Percentiles rank a stretch among this genome's conserved stretches.
phyloP scores from a whole-genome alignment of 1,140 invertebrate species.

The Drosophila bipectinata region DNA sequence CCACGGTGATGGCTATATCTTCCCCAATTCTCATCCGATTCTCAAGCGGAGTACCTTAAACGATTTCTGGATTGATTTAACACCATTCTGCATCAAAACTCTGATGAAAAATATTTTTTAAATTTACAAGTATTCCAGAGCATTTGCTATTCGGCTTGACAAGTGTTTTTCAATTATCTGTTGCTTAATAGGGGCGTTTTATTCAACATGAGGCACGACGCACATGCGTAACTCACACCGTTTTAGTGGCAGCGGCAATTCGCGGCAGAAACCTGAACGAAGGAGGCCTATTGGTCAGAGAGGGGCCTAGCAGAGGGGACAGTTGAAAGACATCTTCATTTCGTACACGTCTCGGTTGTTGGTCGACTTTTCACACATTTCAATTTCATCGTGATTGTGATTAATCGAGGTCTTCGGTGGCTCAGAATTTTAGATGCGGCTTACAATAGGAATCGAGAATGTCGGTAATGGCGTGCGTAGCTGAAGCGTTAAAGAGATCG shows the following conservation, averaged over 20 bases:
- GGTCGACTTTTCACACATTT: conserved; percentile 59
- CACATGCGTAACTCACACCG: conserved; percentile 61
- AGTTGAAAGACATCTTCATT: conserved; percentile 51
- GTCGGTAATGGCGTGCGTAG: conserved; percentile 71
- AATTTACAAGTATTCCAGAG: neutral
- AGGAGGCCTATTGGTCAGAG: neutral
- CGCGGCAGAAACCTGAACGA: neutral
- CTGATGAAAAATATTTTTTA: too few relatives aligned
- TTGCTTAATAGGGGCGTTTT: conserved; percentile 75
- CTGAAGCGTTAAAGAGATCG: conserved; percentile 80
- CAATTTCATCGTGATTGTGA: conserved; percentile 50
- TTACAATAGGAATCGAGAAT: conserved; percentile 5
- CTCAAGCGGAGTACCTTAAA: too few relatives aligned
- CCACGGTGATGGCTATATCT: too few relatives aligned
- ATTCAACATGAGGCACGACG: conserved; percentile 65
- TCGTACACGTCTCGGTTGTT: conserved; percentile 30
- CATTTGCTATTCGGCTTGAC: conserved; percentile 8
- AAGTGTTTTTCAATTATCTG: conserved; percentile 24
- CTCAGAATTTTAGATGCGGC: conserved; percentile 59
- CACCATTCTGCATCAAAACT: too few relatives aligned
- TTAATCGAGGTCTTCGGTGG: conserved; percentile 62
- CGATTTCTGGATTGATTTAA: too few relatives aligned
- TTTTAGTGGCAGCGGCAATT: conserved; percentile 1
- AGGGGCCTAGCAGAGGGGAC: neutral
- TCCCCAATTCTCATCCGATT: too few relatives aligned